Evolutionary conservation across 1,140 invertebrate genomes (phyloP).

Genomic region (Coptotermes formosanus): DNA sequence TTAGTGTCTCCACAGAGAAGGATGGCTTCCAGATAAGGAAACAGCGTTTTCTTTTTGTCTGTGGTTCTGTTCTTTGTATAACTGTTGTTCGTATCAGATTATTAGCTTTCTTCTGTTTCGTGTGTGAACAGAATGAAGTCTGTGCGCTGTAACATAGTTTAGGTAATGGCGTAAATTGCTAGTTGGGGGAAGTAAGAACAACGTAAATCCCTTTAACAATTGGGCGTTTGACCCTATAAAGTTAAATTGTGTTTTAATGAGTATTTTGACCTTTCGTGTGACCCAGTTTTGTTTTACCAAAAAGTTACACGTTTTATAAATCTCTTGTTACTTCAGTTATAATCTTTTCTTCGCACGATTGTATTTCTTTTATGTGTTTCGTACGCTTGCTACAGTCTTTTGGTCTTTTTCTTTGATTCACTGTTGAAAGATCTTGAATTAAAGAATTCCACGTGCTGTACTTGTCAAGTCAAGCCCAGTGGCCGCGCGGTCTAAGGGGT

Average conservation of each 20-base stretch:
- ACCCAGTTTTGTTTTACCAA: background rate
- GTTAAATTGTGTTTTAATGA: background rate
- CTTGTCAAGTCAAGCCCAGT: no score
- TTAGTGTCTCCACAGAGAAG: background rate
- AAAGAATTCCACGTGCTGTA: no score
- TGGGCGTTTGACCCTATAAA: background rate
- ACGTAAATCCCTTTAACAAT: background rate
- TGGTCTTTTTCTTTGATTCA: no score
- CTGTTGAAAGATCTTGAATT: no score
- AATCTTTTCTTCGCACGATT: background rate
- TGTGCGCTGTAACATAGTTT: background rate
- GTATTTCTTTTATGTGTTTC: background rate
- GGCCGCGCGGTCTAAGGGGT: no score
- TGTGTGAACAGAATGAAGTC: background rate
- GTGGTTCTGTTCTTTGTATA: background rate
- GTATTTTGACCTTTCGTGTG: background rate
- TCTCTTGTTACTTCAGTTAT: background rate
- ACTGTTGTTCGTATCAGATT: background rate
- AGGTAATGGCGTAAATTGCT: background rate
- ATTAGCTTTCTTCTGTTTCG: background rate
- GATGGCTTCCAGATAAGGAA: constrained; percentile 3
- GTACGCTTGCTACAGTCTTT: background rate
- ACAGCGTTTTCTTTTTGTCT: background rate
- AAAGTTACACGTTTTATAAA: background rate
- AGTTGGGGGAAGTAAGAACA: background rate